Evolutionary conservation across 2,797 vertebrate species (phyloP).

Genomic region (Sparus aurata): DNA sequence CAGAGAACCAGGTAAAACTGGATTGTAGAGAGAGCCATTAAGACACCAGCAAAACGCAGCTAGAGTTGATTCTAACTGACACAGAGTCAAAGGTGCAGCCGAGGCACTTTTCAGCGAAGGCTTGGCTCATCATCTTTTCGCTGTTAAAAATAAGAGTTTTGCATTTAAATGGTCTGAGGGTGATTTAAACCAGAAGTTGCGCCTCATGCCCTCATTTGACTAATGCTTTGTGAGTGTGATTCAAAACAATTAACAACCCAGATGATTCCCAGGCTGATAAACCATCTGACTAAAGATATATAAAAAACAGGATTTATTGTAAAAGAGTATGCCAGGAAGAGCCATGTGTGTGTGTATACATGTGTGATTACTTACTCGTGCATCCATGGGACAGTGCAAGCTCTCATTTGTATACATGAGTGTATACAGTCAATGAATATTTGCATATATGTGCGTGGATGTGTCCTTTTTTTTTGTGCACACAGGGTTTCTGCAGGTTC

Average conservation of each 20-base stretch:
- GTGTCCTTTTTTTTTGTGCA: no score
- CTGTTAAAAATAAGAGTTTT: constrained; percentile 17
- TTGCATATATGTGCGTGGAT: neutral
- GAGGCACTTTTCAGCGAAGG: constrained; percentile 12
- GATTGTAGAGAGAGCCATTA: constrained; percentile 39
- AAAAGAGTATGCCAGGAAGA: constrained; percentile 8
- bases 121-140: constrained; percentile 14
- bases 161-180: constrained; percentile 13
- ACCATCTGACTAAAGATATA: constrained; percentile 21
- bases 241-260: constrained; percentile 9
- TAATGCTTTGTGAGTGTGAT: neutral
- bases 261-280: constrained; percentile 20
- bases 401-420: constrained; percentile 8
- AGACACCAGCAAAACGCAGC: constrained; percentile 27
- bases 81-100: constrained; percentile 50
- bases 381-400: neutral
- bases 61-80: constrained; percentile 43
- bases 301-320: constrained; percentile 23
- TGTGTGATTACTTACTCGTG: constrained; percentile 37
- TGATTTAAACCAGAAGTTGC: constrained; percentile 22
- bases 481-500: no score
- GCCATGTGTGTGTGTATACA: constrained; percentile 26
- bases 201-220: neutral
- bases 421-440: constrained; percentile 4
- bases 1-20: constrained; percentile 55